Evolutionary conservation across 1,140 invertebrate genomes (phyloP).

Genomic region (Drosophila pallidifrons): DNA sequence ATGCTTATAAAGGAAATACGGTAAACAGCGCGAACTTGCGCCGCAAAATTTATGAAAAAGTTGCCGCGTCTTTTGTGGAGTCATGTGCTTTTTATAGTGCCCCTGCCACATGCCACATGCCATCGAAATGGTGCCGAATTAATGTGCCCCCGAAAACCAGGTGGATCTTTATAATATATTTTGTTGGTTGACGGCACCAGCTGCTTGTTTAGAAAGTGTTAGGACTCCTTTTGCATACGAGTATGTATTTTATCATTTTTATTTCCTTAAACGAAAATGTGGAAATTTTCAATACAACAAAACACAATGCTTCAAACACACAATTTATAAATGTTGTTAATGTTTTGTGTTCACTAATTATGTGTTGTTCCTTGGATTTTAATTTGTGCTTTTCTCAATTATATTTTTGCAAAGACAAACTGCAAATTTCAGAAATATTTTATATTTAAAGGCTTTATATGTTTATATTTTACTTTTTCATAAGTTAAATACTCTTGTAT

Average conservation of each 20-base stretch:
- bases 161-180: slow-evolving; percentile 4
- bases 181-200: neutral
- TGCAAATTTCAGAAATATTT: neutral
- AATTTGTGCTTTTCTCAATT: neutral
- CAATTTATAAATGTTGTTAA: neutral
- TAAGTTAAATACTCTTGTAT: too few species aligned
- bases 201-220: slow-evolving; percentile 12
- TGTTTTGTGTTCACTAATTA: neutral
- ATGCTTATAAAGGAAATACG: slow-evolving; percentile 73
- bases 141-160: slow-evolving; percentile 20
- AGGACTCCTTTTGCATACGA: neutral
- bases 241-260: slow-evolving; percentile 27
- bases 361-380: neutral
- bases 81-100: slow-evolving; percentile 78
- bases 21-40: slow-evolving; percentile 41
- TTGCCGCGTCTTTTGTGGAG: slow-evolving; percentile 46
- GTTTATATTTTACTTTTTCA: too few species aligned
- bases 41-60: slow-evolving; percentile 70
- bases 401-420: neutral
- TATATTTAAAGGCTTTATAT: neutral
- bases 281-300: slow-evolving; percentile 77
- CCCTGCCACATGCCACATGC: slow-evolving; percentile 9
- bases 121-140: slow-evolving; percentile 27
- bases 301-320: neutral
- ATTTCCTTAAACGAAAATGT: slow-evolving; percentile 53